Evolutionary conservation across 1,140 invertebrate species (phyloP), one percentile per base, ranked within the genome.

Genomic region (Brachionus plicatilis): DNA sequence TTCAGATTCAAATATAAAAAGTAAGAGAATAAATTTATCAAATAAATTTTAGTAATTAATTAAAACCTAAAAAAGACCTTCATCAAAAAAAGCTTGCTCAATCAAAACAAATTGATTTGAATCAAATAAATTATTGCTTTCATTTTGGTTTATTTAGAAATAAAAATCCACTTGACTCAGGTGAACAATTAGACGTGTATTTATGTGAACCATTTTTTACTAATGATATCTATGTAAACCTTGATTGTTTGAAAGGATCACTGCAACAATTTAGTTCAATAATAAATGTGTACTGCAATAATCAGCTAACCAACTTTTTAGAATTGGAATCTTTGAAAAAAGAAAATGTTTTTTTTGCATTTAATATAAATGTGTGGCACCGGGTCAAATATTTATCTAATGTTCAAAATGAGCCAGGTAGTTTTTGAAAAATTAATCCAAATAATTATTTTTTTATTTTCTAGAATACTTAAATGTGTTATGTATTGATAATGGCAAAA

Each of bases 261-360:
- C 14, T 76, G 17, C 72, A 76, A 50, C 72, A 76, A 50, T 29
- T 76, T 14, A 76, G 72, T n/a, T 76, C 72, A 76, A 50, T 76
- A 24, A 27, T 76, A 50, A 76, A 76, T 53, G 72, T 76, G 8
- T 76, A 17, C 27, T 76, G 72, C 12, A 76, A 76, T 29, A 76
- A 76, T 76, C 72, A 76, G 20, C 27, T 50, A 12, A 2, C 24
- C 2, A 76, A 37, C 20, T 76, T 47, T 20, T 12, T 76, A 27
- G 14, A 76, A 4, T 14, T 50, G 11, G 45, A 76, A 27, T 14
- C 8, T 50, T 47, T 76, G 20, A 20, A 50, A 76, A 76, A 76
- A 53, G 47, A 76, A 4, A 29, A 24, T 14, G 4, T 76, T 9
- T 76, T 50, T 27, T 37, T 76, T 20, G 43, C 72, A 11, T 76